A percentile compares a stretch with the other conserved stretches of the same genome.
phyloP scores from a whole-genome alignment of 2,113 vertebrate species.

The Struthidea cinerea region DNA sequence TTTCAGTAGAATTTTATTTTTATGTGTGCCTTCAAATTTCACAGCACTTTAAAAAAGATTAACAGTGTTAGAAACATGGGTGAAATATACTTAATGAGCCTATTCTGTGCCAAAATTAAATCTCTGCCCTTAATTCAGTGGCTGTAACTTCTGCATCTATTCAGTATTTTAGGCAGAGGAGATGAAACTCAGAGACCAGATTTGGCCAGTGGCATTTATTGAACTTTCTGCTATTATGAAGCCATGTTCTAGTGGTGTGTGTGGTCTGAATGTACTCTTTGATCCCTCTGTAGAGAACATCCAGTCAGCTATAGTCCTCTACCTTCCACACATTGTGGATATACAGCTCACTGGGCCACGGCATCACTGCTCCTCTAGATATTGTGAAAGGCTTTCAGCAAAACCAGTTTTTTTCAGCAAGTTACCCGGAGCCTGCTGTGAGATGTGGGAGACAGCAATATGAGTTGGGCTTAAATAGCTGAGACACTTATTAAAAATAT shows the following conservation, averaged over 20 bases:
- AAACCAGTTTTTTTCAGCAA: background rate
- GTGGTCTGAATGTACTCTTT: background rate
- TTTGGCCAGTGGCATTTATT: background rate
- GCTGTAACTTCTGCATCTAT: background rate
- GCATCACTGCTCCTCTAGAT: background rate
- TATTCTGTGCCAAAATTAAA: conserved; percentile 34
- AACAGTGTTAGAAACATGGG: conserved; percentile 34
- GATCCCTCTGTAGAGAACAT: background rate
- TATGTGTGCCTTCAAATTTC: background rate
- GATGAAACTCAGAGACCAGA: accelerated
- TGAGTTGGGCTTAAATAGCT: background rate
- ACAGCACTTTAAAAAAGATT: conserved; percentile 42
- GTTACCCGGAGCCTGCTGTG: background rate
- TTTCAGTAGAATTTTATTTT: conserved; percentile 17
- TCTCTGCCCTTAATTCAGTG: background rate
- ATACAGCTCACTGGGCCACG: background rate
- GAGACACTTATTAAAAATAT: background rate
- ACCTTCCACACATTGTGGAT: background rate
- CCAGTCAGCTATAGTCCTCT: background rate
- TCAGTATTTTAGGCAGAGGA: background rate
- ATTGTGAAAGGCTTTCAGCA: background rate
- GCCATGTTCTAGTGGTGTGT: background rate
- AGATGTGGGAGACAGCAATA: background rate
- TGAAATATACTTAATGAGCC: conserved; percentile 39
- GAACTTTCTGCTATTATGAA: background rate